These are phyloP conservation scores for Diarsia dahlii DNA, from an alignment of 2,888 invertebrate species.

Conservation along the genomic window DNA sequence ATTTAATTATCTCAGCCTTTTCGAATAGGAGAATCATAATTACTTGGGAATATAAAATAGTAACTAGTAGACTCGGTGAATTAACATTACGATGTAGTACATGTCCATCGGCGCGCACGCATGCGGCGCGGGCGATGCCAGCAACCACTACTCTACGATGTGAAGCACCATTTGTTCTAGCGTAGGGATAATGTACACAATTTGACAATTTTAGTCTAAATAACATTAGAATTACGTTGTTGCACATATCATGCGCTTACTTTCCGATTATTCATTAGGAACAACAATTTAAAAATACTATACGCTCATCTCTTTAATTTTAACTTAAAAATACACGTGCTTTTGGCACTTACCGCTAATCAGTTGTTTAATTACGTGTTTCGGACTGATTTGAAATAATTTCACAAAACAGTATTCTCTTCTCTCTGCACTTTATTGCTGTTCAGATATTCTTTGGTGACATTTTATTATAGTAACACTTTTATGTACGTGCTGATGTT, in stretches of 20 bases:
- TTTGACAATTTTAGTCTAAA: conserved; percentile 87
- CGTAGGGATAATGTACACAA: conserved; percentile 90
- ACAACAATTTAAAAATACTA: conserved; percentile 89
- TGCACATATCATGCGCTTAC: conserved; percentile 82
- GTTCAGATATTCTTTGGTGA: conserved; percentile 83
- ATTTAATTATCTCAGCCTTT: conserved; percentile 89
- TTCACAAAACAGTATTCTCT: conserved; percentile 61
- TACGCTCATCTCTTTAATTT: conserved; percentile 83
- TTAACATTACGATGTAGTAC: conserved; percentile 81
- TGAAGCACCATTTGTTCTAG: conserved; percentile 91
- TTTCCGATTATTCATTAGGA: conserved; percentile 88
- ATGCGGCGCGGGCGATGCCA: conserved; percentile 66
- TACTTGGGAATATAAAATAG: conserved; percentile 88
- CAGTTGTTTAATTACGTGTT: conserved; percentile 69
- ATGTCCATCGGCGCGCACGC: conserved; percentile 62
- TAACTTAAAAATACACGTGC: conserved; percentile 86
- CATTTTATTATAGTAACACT: conserved; percentile 65
- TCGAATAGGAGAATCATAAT: conserved; percentile 90
- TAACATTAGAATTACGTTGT: conserved; percentile 85
- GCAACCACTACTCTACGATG: conserved; percentile 84
- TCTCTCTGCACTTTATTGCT: conserved; percentile 64
- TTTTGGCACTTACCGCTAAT: conserved; percentile 88
- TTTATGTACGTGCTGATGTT: conserved; percentile 61
- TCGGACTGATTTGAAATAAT: conserved; percentile 61
- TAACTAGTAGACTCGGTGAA: conserved; percentile 88